Percentiles rank a stretch among this genome's conserved stretches.
These are phyloP conservation scores for Lepilemur ruficaudatus DNA, from an alignment of 2,797 vertebrate genomes.

Conservation along the genomic window DNA sequence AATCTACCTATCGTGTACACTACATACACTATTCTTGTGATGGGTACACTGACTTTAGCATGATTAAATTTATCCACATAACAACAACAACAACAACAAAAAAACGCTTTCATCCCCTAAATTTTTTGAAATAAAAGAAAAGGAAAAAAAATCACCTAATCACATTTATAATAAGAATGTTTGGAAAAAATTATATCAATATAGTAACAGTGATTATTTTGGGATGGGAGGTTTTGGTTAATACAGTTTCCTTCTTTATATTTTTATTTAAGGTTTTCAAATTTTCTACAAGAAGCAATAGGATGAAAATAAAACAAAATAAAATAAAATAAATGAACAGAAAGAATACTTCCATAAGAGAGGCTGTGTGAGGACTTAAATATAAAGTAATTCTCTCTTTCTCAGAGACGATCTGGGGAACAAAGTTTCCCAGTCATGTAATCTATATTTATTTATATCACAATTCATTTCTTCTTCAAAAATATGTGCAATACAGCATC, in stretches of 20 bases:
- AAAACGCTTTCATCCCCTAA: no score
- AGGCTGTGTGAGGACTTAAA: neutral
- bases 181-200: neutral
- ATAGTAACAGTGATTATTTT: neutral
- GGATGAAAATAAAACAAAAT: no score
- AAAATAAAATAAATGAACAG: neutral
- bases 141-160: neutral
- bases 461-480: neutral
- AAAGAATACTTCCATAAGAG: neutral
- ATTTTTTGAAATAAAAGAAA: neutral
- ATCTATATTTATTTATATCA: neutral
- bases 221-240: neutral
- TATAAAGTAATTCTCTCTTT: neutral
- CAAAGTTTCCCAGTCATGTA: neutral
- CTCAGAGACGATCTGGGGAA: neutral
- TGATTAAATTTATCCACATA: no score
- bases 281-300: neutral
- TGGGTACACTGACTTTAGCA: no score
- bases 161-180: neutral
- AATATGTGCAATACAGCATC: neutral
- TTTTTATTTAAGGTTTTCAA: conserved; percentile 34
- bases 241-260: neutral
- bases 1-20: no score
- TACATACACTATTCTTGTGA: no score
- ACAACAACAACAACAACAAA: no score